Evolutionary conservation across 2,113 vertebrate species (phyloP).

Genomic region (Bostrychus sinensis): DNA sequence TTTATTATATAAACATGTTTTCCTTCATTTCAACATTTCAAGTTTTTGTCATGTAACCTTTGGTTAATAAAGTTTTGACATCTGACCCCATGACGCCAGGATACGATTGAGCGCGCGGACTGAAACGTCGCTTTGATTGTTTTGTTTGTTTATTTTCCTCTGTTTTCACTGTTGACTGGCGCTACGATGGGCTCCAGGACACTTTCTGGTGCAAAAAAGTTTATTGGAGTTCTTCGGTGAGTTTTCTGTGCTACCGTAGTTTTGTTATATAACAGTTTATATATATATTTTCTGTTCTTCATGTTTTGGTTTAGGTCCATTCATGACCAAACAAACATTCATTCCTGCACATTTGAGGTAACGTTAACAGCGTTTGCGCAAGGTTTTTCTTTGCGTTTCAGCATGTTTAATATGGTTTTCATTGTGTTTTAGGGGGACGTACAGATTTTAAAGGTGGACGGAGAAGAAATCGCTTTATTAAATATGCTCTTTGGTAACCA

Average conservation of each 20-base stretch:
- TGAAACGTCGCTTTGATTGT: background rate
- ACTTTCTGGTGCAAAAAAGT: constrained; percentile 43
- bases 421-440: constrained; percentile 81
- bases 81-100: constrained; percentile 45
- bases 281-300: background rate
- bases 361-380: background rate
- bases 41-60: background rate
- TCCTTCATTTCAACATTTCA: accelerated
- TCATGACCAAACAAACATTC: constrained; percentile 32
- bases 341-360: constrained; percentile 50
- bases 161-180: accelerated
- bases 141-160: background rate
- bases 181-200: constrained; percentile 53
- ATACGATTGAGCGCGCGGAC: background rate
- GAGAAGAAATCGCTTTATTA: constrained; percentile 70
- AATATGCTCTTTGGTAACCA: constrained; percentile 75
- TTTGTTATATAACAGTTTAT: too few species aligned
- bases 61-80: background rate
- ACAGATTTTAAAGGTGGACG: constrained; percentile 77
- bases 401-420: background rate
- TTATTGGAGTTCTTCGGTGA: constrained; percentile 63
- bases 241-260: constrained; percentile 13
- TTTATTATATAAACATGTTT: background rate
- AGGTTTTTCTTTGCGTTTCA: background rate
- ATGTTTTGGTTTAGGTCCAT: constrained; percentile 42